phyloP scores from a whole-genome alignment of 2,113 vertebrate genomes.

The Andinoacara biseriatus region DNA sequence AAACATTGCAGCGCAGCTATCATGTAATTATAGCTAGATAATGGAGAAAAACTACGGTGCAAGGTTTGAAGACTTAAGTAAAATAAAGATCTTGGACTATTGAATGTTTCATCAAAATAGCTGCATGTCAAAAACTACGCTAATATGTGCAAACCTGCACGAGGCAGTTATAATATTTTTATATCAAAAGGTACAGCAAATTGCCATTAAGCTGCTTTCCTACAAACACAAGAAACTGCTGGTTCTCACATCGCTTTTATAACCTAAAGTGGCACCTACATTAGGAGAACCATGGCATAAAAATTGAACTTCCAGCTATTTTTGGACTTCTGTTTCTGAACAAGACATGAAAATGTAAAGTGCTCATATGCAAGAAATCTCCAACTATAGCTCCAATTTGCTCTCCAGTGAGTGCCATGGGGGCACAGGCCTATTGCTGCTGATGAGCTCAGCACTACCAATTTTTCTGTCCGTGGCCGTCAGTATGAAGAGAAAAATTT shows the following conservation, averaged over 20 bases:
- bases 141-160: no score
- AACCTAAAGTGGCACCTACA: background rate
- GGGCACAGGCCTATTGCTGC: conserved; percentile 37
- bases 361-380: conserved; percentile 12
- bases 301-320: background rate
- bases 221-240: background rate
- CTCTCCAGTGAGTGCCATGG: conserved; percentile 27
- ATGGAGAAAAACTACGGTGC: background rate
- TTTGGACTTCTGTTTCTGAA: background rate
- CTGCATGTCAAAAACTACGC: background rate
- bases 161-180: background rate
- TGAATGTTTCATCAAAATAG: background rate
- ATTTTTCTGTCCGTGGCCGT: conserved; percentile 39
- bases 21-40: background rate
- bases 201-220: background rate
- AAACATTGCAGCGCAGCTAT: background rate
- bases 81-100: background rate
- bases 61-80: background rate
- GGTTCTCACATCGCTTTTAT: background rate
- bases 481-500: conserved; percentile 55
- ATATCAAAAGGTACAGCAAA: background rate
- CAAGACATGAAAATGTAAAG: conserved; percentile 19
- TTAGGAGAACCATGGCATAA: background rate
- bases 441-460: conserved; percentile 66
- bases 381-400: conserved; percentile 41